These are phyloP conservation scores for Ramphastos sulfuratus DNA, from an alignment of 2,113 vertebrate genomes.

Conservation along the genomic window DNA sequence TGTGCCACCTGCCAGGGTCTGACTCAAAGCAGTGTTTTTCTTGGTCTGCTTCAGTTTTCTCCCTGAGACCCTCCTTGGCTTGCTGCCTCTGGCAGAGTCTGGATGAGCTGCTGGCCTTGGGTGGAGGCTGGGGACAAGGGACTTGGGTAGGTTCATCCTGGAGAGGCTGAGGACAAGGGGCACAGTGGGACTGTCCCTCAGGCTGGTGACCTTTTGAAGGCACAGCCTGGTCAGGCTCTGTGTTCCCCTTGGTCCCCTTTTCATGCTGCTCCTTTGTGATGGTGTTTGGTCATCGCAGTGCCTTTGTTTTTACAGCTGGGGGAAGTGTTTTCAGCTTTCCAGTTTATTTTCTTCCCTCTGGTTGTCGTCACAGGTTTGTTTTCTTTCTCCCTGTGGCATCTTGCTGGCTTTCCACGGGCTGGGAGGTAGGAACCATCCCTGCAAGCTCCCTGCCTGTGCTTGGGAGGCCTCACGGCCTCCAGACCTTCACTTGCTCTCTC, in stretches of 20 bases:
- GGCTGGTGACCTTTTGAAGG: not conserved
- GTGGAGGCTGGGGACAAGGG: not conserved
- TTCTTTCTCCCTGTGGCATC: conserved; percentile 48
- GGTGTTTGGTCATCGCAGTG: conserved; percentile 35
- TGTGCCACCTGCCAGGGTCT: not conserved
- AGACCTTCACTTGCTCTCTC: not conserved
- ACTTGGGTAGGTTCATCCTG: not conserved
- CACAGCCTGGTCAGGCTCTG: not conserved
- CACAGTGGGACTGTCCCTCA: fast-evolving
- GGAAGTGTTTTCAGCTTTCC: conserved; percentile 60
- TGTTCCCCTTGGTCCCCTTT: not conserved
- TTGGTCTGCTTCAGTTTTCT: too few relatives aligned
- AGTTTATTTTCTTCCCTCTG: conserved; percentile 64
- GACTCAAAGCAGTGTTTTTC: not conserved
- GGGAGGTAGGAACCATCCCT: not conserved
- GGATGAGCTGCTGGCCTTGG: not conserved
- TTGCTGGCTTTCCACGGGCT: conserved; percentile 21
- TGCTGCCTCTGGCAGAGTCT: not conserved
- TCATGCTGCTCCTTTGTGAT: conserved; percentile 35
- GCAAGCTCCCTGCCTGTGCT: fast-evolving
- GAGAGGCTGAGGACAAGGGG: not conserved
- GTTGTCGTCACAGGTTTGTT: conserved; percentile 63
- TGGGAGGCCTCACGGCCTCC: not conserved
- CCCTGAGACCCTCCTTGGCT: not conserved
- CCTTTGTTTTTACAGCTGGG: conserved; percentile 72